These are phyloP conservation scores for Cheumatopsyche charites DNA, from an alignment of 1,140 invertebrate species.

Conservation along the genomic window DNA sequence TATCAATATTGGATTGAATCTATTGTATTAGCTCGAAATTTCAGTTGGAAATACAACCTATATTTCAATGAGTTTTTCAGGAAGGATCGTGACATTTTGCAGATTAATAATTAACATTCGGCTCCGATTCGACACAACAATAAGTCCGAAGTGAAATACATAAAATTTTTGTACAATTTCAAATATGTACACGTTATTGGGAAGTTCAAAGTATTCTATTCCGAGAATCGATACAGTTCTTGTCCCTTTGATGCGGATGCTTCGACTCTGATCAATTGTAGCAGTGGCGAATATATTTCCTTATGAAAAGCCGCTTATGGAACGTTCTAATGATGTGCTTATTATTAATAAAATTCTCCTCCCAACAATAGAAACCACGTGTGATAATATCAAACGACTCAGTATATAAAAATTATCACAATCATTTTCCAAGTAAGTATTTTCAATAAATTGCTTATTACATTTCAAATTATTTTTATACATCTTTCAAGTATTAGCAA, in stretches of 20 bases:
- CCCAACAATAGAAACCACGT: not conserved
- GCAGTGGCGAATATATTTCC: conserved; percentile 20
- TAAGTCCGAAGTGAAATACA: not conserved
- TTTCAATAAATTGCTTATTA: too few species aligned
- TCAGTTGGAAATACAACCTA: too few species aligned
- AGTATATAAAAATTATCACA: not conserved
- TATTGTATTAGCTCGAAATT: too few species aligned
- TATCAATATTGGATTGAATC: too few species aligned
- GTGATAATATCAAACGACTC: not conserved
- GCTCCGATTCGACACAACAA: too few species aligned
- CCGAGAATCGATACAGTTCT: conserved; percentile 14
- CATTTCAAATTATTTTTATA: too few species aligned
- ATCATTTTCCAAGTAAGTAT: too few species aligned
- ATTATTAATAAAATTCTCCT: conserved; percentile 3
- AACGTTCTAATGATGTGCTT: conserved; percentile 14
- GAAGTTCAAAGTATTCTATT: conserved; percentile 19
- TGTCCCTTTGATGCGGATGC: conserved; percentile 21
- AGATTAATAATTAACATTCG: not conserved
- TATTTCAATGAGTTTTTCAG: too few species aligned
- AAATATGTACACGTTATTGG: not conserved
- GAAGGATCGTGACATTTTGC: not conserved
- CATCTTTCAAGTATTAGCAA: too few species aligned
- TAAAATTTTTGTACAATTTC: conserved; percentile 1
- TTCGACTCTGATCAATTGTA: conserved; percentile 3
- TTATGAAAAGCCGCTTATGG: conserved; percentile 3